Evolutionary conservation across 2,888 invertebrate genomes (phyloP).

Genomic region (Pristionchus fissidentatus): DNA sequence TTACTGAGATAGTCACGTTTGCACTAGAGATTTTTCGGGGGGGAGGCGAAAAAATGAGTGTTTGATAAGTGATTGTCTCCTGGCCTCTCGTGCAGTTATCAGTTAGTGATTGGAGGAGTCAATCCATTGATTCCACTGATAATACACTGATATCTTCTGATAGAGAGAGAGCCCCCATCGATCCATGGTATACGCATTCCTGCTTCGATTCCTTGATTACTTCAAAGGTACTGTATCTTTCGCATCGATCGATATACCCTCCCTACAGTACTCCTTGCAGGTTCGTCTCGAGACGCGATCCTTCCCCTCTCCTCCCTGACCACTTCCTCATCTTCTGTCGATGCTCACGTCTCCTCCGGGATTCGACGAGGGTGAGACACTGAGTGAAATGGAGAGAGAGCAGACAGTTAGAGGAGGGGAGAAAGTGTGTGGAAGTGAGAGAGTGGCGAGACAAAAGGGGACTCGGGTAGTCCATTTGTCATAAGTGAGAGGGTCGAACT

Average conservation of each 20-base stretch:
- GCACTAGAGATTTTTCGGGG: too few relatives aligned
- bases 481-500: constrained; percentile 33
- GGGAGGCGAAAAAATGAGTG: too few relatives aligned
- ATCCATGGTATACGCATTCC: constrained; percentile 1
- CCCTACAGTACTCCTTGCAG: constrained; percentile 3
- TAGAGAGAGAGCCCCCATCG: neutral
- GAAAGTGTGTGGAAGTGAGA: neutral
- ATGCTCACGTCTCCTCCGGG: constrained; percentile 15
- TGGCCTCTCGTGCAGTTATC: too few relatives aligned
- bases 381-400: neutral
- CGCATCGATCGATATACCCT: neutral
- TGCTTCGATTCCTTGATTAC: neutral
- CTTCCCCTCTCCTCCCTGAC: constrained; percentile 31
- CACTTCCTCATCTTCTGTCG: constrained; percentile 14
- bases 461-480: constrained; percentile 40
- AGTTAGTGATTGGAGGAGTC: constrained; percentile 40
- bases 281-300: constrained; percentile 24
- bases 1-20: too few relatives aligned
- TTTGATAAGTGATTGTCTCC: too few relatives aligned
- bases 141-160: too few relatives aligned
- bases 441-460: constrained; percentile 28
- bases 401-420: neutral
- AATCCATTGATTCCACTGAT: too few relatives aligned
- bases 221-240: constrained; percentile 17
- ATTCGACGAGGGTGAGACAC: constrained; percentile 35